These are phyloP conservation scores for Lutraria lutraria DNA, from an alignment of 2,888 invertebrate genomes.

Conservation along the genomic window DNA sequence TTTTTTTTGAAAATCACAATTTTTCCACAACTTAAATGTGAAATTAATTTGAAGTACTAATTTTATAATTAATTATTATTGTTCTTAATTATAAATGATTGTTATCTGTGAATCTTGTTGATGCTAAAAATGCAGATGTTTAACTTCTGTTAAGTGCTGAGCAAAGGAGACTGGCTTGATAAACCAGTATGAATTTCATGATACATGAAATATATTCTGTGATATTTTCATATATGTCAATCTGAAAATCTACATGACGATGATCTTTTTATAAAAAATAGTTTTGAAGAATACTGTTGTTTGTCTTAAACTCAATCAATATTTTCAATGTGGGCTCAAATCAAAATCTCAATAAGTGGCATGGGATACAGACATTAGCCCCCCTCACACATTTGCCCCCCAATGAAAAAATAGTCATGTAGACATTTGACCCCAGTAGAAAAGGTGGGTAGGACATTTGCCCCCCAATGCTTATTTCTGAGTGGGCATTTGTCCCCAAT, in stretches of 20 bases:
- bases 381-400: too few species aligned
- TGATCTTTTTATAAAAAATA: constrained; percentile 21
- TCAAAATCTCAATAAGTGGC: background rate
- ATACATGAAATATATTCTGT: background rate
- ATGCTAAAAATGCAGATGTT: background rate
- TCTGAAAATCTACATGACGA: background rate
- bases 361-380: too few species aligned
- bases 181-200: background rate
- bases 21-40: background rate
- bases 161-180: background rate
- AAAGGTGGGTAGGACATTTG: too few species aligned
- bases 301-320: background rate
- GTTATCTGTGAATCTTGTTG: background rate
- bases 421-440: too few species aligned
- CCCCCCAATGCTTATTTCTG: too few species aligned
- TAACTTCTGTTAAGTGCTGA: background rate
- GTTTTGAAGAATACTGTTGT: background rate
- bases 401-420: too few species aligned
- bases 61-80: background rate
- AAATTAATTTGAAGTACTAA: background rate
- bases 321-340: background rate
- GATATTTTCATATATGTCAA: background rate
- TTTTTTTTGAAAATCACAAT: too few species aligned
- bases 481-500: too few species aligned
- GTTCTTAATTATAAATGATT: background rate